Percentiles rank a stretch among this genome's conserved stretches.
These are phyloP conservation scores for Drosophila helvetica DNA, from an alignment of 2,888 invertebrate genomes.

Conservation along the genomic window DNA sequence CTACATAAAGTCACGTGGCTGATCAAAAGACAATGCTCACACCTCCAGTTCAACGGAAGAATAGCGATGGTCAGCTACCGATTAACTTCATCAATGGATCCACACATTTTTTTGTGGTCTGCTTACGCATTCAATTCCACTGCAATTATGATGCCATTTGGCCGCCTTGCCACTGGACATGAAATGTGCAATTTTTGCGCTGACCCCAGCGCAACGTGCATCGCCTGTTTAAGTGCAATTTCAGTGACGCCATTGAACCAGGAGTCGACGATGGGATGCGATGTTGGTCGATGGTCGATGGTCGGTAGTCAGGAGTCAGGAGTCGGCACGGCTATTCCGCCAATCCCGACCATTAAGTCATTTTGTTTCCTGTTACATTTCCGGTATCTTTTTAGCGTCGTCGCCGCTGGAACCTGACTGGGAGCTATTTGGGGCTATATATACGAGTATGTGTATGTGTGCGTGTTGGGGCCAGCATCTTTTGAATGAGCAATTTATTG, in stretches of 20 bases:
- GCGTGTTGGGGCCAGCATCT: too few species aligned
- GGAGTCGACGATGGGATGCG: not conserved
- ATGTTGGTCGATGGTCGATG: not conserved
- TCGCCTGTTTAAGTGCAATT: not conserved
- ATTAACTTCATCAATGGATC: slow-evolving; percentile 33
- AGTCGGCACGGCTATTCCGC: slow-evolving; percentile 21
- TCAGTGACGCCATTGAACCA: not conserved
- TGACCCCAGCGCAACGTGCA: slow-evolving; percentile 45
- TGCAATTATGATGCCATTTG: slow-evolving; percentile 7
- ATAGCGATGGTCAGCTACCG: not conserved
- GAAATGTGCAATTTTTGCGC: slow-evolving; percentile 23
- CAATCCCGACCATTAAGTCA: slow-evolving; percentile 58
- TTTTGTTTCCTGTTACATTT: slow-evolving; percentile 61
- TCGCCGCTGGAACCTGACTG: not conserved
- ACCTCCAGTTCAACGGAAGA: not conserved
- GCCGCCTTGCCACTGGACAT: not conserved
- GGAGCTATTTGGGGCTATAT: not conserved
- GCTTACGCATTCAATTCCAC: slow-evolving; percentile 8
- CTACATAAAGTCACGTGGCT: too few species aligned
- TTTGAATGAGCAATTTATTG: too few species aligned
- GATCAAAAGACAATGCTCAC: not conserved
- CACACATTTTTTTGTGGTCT: slow-evolving; percentile 25
- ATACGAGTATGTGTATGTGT: too few species aligned
- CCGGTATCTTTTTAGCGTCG: slow-evolving; percentile 48
- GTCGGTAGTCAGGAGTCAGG: not conserved